phyloP scores from a whole-genome alignment of 2,888 invertebrate species.

The Amphipyra tragopoginis region DNA sequence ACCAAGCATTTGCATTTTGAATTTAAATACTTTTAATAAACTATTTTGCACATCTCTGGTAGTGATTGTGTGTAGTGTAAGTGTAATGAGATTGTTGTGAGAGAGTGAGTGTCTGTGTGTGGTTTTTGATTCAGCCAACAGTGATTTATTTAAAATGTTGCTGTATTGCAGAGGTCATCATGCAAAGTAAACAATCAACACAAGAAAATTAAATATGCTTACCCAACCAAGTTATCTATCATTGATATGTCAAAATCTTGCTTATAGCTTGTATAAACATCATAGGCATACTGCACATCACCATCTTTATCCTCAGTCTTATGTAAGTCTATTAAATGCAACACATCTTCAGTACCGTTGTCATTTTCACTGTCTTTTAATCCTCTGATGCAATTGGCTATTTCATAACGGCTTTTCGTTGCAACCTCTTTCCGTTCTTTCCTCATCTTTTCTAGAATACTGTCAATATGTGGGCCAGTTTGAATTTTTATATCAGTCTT shows the following conservation, averaged over 20 bases:
- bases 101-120: too few relatives aligned
- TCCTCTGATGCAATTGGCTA: conserved; percentile 82
- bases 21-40: too few relatives aligned
- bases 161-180: too few relatives aligned
- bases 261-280: conserved; percentile 80
- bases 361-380: conserved; percentile 64
- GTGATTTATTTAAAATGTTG: too few relatives aligned
- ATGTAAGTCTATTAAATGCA: conserved; percentile 79
- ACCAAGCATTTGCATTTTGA: too few relatives aligned
- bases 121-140: too few relatives aligned
- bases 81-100: too few relatives aligned
- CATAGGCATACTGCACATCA: conserved; percentile 80
- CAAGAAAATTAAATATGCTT: conserved; percentile 25
- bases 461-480: conserved; percentile 71
- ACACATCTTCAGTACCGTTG: conserved; percentile 58
- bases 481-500: conserved; percentile 74
- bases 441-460: conserved; percentile 81
- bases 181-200: too few relatives aligned
- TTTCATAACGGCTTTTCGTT: conserved; percentile 78
- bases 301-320: conserved; percentile 67
- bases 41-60: too few relatives aligned
- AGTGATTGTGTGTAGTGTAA: too few relatives aligned
- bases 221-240: conserved; percentile 84
- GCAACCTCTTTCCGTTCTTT: conserved; percentile 78
- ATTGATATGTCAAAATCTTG: conserved; percentile 82